Percentiles rank a stretch among this genome's conserved stretches.
Conservation (phyloP, 1,140 invertebrate genomes). For the Lepidurus couesii region DNA sequence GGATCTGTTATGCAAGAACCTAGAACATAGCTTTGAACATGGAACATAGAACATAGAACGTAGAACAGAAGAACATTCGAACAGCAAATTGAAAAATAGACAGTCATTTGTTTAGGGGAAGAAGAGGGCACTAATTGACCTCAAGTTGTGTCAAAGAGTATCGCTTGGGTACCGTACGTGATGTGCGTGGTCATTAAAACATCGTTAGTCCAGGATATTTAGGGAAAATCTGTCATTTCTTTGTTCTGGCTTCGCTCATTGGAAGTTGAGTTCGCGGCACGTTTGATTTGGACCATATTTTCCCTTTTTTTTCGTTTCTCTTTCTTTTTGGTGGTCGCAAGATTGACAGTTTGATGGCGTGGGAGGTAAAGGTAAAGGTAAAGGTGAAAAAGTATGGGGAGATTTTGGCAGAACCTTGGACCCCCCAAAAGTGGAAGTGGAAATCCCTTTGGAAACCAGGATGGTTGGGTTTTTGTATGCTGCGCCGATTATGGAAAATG, state of each 20-base stretch:
- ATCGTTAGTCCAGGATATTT: background rate
- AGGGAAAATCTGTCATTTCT: background rate
- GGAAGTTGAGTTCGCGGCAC: background rate
- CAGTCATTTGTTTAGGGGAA: background rate
- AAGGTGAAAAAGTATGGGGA: background rate
- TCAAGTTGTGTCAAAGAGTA: background rate
- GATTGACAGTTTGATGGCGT: constrained; percentile 21
- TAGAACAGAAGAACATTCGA: too few relatives aligned
- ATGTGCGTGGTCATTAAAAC: background rate
- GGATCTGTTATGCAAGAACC: too few relatives aligned
- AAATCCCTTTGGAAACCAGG: background rate
- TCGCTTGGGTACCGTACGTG: background rate
- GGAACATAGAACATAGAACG: too few relatives aligned
- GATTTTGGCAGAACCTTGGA: background rate
- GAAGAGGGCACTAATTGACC: background rate
- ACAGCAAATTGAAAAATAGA: background rate
- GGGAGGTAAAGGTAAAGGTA: background rate
- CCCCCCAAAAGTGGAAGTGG: background rate
- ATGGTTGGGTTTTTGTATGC: constrained; percentile 10
- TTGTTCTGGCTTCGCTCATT: background rate
- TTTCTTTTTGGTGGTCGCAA: background rate
- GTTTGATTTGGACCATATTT: background rate
- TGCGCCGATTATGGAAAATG: constrained; percentile 12
- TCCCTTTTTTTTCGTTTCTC: background rate
- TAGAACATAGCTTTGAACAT: too few relatives aligned